Evolutionary conservation across 2,888 invertebrate genomes (phyloP).

Genomic region (Caenorhabditis doughertyi): DNA sequence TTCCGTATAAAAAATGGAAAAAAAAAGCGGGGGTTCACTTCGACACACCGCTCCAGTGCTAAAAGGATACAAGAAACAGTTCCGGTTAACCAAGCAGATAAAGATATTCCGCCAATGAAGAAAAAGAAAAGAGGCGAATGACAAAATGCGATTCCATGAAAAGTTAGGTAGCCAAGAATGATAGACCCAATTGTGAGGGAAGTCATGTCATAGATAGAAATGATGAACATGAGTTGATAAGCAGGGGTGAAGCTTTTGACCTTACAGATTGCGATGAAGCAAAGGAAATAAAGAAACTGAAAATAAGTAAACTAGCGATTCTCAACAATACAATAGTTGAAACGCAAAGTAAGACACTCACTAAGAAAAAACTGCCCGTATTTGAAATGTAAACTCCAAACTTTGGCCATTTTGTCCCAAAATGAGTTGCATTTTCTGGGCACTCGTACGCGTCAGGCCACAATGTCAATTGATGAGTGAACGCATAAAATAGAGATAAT

Average conservation of each 20-base stretch:
- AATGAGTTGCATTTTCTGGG: background rate
- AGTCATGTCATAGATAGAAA: slow-evolving; percentile 19
- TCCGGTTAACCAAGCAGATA: slow-evolving; percentile 11
- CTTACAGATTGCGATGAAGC: slow-evolving; percentile 17
- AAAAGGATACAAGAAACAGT: slow-evolving; percentile 20
- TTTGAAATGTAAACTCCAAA: background rate
- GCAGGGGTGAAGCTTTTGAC: background rate
- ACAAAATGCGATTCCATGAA: slow-evolving; percentile 15
- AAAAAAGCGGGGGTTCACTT: background rate
- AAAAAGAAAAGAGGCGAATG: slow-evolving; percentile 9
- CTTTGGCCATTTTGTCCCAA: background rate
- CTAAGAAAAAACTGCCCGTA: background rate
- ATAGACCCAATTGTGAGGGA: slow-evolving; percentile 16
- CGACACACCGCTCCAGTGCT: slow-evolving; percentile 16
- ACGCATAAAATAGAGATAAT: background rate
- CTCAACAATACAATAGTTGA: background rate
- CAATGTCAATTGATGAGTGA: background rate
- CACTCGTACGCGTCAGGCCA: background rate
- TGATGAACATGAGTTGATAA: slow-evolving; percentile 33
- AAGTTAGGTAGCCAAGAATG: background rate
- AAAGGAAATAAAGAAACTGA: slow-evolving; percentile 22
- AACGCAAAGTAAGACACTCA: background rate
- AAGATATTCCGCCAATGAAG: background rate
- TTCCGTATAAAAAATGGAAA: background rate
- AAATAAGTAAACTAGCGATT: background rate